phyloP scores from a whole-genome alignment of 2,888 invertebrate genomes.

The Magallana nippona region DNA sequence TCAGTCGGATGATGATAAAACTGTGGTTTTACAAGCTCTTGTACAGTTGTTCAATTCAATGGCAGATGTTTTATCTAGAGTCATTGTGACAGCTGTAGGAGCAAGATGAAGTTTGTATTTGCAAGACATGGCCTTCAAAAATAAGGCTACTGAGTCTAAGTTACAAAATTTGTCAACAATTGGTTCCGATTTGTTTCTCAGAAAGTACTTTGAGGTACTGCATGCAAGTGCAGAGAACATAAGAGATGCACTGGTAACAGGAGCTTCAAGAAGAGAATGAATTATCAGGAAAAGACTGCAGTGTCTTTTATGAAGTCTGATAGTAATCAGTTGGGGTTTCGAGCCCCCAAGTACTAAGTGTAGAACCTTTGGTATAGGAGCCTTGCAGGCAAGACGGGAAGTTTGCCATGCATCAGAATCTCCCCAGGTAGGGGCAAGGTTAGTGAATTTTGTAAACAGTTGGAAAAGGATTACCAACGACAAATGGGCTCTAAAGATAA shows the following conservation, averaged over 20 bases:
- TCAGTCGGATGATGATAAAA: constrained; percentile 1
- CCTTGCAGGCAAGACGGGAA: not conserved
- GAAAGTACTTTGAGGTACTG: constrained; percentile 28
- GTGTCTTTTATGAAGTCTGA: not conserved
- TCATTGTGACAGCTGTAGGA: constrained; percentile 10
- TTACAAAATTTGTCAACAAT: constrained; percentile 18
- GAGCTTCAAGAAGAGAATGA: not conserved
- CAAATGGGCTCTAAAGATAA: constrained; percentile 33
- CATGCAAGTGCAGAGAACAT: not conserved
- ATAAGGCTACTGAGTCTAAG: constrained; percentile 21
- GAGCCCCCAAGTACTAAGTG: not conserved
- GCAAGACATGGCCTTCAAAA: constrained; percentile 31
- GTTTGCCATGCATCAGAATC: constrained; percentile 1
- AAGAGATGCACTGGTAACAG: constrained; percentile 26
- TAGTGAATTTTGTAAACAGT: constrained; percentile 30
- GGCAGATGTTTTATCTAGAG: constrained; percentile 20
- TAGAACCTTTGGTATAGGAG: not conserved
- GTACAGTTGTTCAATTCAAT: constrained; percentile 22
- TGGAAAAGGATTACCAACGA: constrained; percentile 37
- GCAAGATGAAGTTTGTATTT: not conserved
- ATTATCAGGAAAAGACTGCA: not conserved
- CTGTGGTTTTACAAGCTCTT: constrained; percentile 25
- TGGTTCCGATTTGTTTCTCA: not conserved
- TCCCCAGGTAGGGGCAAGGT: constrained; percentile 40
- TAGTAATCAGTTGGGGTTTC: not conserved